These are phyloP conservation scores for Xanthia togata DNA, from an alignment of 2,888 invertebrate genomes.

Conservation along the genomic window DNA sequence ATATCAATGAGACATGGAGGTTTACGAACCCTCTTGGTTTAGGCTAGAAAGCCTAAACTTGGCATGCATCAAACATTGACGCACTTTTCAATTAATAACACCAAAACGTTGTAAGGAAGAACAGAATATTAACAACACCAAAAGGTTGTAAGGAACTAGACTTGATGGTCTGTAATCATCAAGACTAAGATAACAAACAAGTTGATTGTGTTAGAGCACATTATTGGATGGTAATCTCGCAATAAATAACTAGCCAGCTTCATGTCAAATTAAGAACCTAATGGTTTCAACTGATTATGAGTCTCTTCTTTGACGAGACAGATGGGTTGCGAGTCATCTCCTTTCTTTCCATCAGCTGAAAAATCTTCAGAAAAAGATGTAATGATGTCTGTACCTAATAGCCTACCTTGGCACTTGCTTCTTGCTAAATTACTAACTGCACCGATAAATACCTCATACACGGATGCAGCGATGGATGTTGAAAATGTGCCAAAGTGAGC, in stretches of 20 bases:
- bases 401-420: conserved; percentile 22
- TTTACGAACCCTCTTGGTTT: neutral
- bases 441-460: conserved; percentile 43
- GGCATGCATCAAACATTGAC: neutral
- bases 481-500: conserved; percentile 60
- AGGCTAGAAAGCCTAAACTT: too few species aligned
- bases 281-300: neutral
- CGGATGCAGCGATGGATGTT: conserved; percentile 51
- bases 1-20: neutral
- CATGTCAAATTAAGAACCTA: neutral
- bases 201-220: neutral
- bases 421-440: conserved; percentile 37
- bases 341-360: neutral
- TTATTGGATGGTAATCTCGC: neutral
- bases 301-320: neutral
- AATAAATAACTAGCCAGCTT: neutral
- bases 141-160: neutral
- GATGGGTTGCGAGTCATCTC: neutral
- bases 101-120: neutral
- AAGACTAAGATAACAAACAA: neutral
- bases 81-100: neutral
- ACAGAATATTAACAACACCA: neutral
- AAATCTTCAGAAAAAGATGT: neutral
- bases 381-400: conserved; percentile 10
- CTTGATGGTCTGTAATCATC: neutral